Evolutionary conservation across 2,888 invertebrate species (phyloP), one percentile per base, ranked within the genome.

Genomic region (Drosophila percnosoma): DNA sequence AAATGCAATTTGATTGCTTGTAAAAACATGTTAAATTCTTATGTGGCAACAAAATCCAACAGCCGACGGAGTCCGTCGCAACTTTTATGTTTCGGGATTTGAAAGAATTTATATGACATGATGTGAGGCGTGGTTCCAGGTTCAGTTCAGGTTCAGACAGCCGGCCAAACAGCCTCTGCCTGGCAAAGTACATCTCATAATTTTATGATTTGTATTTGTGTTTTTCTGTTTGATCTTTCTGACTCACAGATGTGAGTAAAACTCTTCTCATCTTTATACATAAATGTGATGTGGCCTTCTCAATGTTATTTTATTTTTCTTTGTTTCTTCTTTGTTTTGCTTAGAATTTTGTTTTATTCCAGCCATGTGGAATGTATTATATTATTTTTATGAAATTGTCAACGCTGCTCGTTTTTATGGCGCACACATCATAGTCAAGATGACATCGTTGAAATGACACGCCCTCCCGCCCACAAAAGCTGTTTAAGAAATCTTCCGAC

Each of bases 1-100:
- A 91, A 91, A 91, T 91, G 90, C 91, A 89, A 91, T 91, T 91
- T 91, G 90, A 91, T 91, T 86, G 89, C 83, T 90, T 91, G 90
- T 91, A 90, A 90, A 91, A 91, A 91, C 90, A 91, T 86, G 86
- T 89, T 82, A 82, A 82, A 81, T 85, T 83, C 90, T 83, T 79
- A 78, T 83, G 81, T 82, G 75, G 69, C 77, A 77, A 82, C 78
- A 73, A 49, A 72, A 61, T 57, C 58, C 68, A 66, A 57, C 52
- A 68, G 27, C 27, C 55, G 38, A n/a, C 59, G 60, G 33, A 60
- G 40, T 54, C 58, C 64, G 59, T 40, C 64, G 62, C 63, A 69
- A 64, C 64, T 78, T 87, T 86, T 78, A 87, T 88, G 86, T 69
- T 77, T 53, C 60, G 65, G 75, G 73, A 76, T 82, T 80, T 80